A percentile compares a stretch with the other conserved stretches of the same genome.
Evolutionary conservation across 2,888 invertebrate species (phyloP).

Genomic region (Octodonta nipae): DNA sequence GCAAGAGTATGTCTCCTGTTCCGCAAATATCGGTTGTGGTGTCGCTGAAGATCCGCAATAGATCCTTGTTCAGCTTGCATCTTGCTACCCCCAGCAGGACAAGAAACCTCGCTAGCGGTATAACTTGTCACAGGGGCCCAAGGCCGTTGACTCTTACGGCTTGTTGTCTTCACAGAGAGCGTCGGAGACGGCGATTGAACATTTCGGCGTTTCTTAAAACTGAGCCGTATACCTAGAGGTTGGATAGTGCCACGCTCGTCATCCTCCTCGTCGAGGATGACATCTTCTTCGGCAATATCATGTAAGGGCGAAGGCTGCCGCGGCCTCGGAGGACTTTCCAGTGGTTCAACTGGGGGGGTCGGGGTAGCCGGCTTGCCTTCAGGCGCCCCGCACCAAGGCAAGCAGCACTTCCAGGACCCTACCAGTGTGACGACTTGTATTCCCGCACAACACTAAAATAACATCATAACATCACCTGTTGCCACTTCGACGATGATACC

Average conservation of each 20-base stretch:
- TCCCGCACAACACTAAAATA: background rate
- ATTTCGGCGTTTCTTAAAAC: constrained; percentile 25
- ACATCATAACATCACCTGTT: background rate
- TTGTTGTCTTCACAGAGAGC: constrained; percentile 43
- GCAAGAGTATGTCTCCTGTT: constrained; percentile 80
- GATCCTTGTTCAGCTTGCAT: constrained; percentile 90
- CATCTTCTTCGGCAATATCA: constrained; percentile 71
- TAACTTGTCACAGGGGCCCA: constrained; percentile 30
- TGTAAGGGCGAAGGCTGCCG: constrained; percentile 42
- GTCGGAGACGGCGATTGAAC: constrained; percentile 45
- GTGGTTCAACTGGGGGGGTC: constrained; percentile 27
- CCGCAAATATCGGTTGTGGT: constrained; percentile 73
- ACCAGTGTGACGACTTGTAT: constrained; percentile 45
- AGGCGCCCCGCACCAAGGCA: constrained; percentile 70
- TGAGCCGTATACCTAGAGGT: constrained; percentile 20
- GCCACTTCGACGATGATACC: background rate
- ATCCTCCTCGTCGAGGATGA: constrained; percentile 18
- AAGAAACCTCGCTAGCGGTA: constrained; percentile 32
- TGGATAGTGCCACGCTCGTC: constrained; percentile 34
- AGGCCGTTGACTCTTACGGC: constrained; percentile 34
- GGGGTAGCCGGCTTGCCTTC: constrained; percentile 34
- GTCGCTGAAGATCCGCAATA: constrained; percentile 79
- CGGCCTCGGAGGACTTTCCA: constrained; percentile 27
- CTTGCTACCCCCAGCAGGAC: constrained; percentile 42
- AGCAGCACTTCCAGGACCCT: constrained; percentile 70